Base-by-base conservation (phyloP, 2,797 vertebrate species). In the Urocyon cinereoargenteus region DNA sequence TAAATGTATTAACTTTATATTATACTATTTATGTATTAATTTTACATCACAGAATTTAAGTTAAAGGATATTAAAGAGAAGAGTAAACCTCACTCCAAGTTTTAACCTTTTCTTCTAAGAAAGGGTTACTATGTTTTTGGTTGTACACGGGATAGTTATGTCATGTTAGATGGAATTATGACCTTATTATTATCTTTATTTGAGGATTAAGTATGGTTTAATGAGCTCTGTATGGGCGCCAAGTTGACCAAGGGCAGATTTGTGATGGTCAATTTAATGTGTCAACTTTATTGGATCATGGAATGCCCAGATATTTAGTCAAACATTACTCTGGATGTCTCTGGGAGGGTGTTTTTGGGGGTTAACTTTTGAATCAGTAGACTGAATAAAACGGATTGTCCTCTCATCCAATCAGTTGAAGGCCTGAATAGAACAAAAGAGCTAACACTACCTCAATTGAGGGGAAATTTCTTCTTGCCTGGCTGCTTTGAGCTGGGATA, bases 11-110 rank as follows among this genome's bases (percentile, higher is more conserved):
- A 26, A 57, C 12, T 53, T 62, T 73, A 93, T 83, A 68, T 49
- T n/a, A 73, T 53, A 87, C 22, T 26, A 68, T 96, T 59, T 96
- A 86, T 28, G 26, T 81, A 68, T 53, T 62, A 88, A 88, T 92
- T 94, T 68, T 78, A 84, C 9, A 49, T 83, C 36, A 88, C 21
- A 83, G 61, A 59, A 34, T 72, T 36, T 72, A 88, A 83, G 4
- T 83, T 61, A 96, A 4, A 78, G 31, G 83, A 45, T 83, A 62
- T 45, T 51, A 87, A 87, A 26, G 53, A 81, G 64, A 95, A 55
- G 5, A 94, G 28, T 83, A 53, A 96, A 75, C 21, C n/a, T 79
- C 73, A 79, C 18, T 21, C n/a, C 24, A 53, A 28, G 36, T 57
- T 13, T 86, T 57, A 51, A 75, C 8, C 19, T 40, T 36, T 72